Percentiles rank a stretch among this genome's conserved stretches.
Evolutionary conservation across 2,888 invertebrate genomes (phyloP).

Genomic region (Acronicta alni): DNA sequence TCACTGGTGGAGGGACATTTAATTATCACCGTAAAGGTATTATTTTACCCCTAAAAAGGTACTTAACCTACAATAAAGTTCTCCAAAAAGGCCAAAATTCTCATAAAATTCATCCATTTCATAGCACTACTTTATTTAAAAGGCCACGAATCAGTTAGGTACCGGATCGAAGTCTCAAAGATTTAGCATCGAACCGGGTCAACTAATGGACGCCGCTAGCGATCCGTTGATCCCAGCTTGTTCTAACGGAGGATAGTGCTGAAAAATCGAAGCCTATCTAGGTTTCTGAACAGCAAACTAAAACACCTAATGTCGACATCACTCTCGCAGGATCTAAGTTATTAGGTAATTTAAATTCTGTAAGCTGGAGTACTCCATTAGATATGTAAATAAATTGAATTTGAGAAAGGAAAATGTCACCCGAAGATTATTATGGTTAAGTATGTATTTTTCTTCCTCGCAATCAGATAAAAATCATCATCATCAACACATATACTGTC

Average conservation of each 20-base stretch:
- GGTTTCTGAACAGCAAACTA: constrained; percentile 12
- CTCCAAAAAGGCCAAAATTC: no score
- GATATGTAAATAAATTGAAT: no score
- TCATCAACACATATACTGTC: no score
- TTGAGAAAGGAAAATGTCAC: no score
- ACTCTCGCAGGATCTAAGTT: constrained; percentile 15
- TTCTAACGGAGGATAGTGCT: constrained; percentile 31
- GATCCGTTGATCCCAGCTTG: constrained; percentile 43
- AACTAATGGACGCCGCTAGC: constrained; percentile 57
- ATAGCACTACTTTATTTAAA: constrained; percentile 17
- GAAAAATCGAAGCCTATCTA: constrained; percentile 38
- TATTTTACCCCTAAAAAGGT: no score
- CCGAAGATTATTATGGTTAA: no score
- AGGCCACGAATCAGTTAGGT: constrained; percentile 35
- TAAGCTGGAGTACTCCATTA: no score
- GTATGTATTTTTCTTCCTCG: no score
- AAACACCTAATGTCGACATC: constrained; percentile 16
- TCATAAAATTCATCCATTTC: neutral
- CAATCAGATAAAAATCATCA: no score
- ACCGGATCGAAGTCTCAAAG: constrained; percentile 45
- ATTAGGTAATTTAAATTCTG: constrained; percentile 6
- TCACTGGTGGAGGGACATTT: no score
- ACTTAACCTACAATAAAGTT: no score
- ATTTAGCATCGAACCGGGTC: constrained; percentile 50
- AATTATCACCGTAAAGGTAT: no score